Base-by-base conservation (phyloP, 1,140 invertebrate genomes). In the Microplitis demolitor region DNA sequence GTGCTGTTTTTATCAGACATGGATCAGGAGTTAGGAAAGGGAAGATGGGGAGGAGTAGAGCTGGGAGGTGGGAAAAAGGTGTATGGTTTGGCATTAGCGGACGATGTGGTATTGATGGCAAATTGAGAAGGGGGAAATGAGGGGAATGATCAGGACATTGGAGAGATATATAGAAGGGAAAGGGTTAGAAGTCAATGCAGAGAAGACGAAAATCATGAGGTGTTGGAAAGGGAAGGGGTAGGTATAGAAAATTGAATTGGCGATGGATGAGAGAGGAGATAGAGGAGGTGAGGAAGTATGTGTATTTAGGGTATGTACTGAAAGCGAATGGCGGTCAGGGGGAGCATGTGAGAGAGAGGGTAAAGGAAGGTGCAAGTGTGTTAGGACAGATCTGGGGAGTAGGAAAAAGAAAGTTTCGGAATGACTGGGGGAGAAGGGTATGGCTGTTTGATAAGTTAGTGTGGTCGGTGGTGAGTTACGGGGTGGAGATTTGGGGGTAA, bases 21-120 rank as follows among this genome's bases (percentile, higher is more conserved):
- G 54, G 33, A 64, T 64, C 6, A 63, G 33, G 69, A 71, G 53
- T 60, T 71, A 50, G 61, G 54, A 50, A 31, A 66, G n/a, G 69
- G 45, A 9, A 67, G 50, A 66, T 14, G 31, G 37, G 5, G n/a
- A 50, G 39, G 64, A 37, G 14, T 66, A 14, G 50, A 50, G 9
- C 64, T 14, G 6, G 4, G n/a, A 50, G 64, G 34, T 11, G 37
- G 53, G n/a, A 16, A 39, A 13, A 69, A 58, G 53, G 67, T 69
- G 14, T 69, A 35, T 9, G 9, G 51, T 9, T 58, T 69, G 54
- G 53, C 54, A 33, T 69, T 60, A 45, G 67, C 67, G 34, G 67
- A 69, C 56, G 67, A 69, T 24, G 67, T 69, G 13, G 67, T 39
- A 13, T 1, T 69, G 53, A 3, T 60, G 16, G 67, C 51, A 39